These are phyloP conservation scores for Alexandromys fortis DNA, from an alignment of 2,113 vertebrate species.

Conservation along the genomic window DNA sequence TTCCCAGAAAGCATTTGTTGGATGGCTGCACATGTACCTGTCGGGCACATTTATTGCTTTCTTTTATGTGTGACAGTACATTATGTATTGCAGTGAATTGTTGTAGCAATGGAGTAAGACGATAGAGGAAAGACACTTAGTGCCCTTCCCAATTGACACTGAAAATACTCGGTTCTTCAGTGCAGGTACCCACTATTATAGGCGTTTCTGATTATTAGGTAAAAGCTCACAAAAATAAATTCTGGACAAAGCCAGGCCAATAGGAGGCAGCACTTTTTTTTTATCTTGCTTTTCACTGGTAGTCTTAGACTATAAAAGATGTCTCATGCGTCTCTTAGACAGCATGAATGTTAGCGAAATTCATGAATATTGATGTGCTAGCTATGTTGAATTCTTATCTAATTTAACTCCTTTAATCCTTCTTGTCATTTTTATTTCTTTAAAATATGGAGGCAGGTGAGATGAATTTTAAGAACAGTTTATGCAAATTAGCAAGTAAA, in stretches of 20 bases:
- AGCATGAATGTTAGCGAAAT: not conserved
- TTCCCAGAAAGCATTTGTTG: not conserved
- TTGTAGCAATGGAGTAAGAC: not conserved
- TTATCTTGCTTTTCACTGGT: not conserved
- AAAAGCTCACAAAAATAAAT: conserved; percentile 34
- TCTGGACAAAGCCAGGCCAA: not conserved
- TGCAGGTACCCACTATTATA: not conserved
- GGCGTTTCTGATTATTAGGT: not conserved
- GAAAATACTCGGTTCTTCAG: not conserved
- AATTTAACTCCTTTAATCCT: not conserved
- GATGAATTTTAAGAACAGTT: not conserved
- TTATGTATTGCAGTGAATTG: not conserved
- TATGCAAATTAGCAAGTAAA: not conserved
- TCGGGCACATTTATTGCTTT: not conserved
- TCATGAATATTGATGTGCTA: conserved; percentile 49
- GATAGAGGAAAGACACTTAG: not conserved
- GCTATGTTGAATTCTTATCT: not conserved
- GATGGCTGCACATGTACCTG: not conserved
- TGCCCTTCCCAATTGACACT: not conserved
- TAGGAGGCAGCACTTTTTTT: not conserved
- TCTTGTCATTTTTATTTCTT: not conserved
- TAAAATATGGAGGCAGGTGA: not conserved
- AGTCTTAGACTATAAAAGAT: conserved; percentile 25
- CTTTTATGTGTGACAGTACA: not conserved
- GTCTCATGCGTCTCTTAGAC: not conserved